Evolutionary conservation across 2,113 vertebrate genomes (phyloP).

Genomic region (Ammospiza caudacuta): DNA sequence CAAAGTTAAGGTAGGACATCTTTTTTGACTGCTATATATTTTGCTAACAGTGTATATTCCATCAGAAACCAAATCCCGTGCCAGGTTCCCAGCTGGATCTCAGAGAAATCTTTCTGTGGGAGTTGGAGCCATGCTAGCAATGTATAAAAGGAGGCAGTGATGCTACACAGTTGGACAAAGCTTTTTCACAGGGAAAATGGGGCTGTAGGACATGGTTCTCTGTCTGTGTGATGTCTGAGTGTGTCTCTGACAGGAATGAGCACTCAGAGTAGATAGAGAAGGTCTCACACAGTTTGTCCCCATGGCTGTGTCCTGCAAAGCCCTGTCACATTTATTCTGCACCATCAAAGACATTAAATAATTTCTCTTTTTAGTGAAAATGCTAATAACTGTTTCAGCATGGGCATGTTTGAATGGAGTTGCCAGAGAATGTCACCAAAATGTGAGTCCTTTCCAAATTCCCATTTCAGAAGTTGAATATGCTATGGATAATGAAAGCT

Average conservation of each 20-base stretch:
- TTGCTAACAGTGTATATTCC: background rate
- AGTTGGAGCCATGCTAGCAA: background rate
- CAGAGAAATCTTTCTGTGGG: background rate
- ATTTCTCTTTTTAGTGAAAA: background rate
- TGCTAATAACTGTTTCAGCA: background rate
- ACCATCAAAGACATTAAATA: background rate
- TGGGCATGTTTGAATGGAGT: background rate
- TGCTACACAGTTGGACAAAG: background rate
- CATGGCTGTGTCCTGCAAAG: background rate
- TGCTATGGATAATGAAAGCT: background rate
- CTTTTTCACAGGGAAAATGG: background rate
- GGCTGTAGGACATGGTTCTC: background rate
- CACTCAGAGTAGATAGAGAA: background rate
- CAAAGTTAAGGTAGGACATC: background rate
- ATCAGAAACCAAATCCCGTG: background rate
- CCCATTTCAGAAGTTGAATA: background rate
- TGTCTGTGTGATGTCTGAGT: background rate
- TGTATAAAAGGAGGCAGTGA: background rate
- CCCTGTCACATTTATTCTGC: background rate
- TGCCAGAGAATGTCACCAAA: background rate
- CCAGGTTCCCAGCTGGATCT: background rate
- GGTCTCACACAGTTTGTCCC: background rate
- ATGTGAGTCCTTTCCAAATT: background rate
- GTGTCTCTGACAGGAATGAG: background rate
- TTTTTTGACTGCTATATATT: background rate